phyloP scores from a whole-genome alignment of 2,797 vertebrate genomes.

The Rachycentron canadum region DNA sequence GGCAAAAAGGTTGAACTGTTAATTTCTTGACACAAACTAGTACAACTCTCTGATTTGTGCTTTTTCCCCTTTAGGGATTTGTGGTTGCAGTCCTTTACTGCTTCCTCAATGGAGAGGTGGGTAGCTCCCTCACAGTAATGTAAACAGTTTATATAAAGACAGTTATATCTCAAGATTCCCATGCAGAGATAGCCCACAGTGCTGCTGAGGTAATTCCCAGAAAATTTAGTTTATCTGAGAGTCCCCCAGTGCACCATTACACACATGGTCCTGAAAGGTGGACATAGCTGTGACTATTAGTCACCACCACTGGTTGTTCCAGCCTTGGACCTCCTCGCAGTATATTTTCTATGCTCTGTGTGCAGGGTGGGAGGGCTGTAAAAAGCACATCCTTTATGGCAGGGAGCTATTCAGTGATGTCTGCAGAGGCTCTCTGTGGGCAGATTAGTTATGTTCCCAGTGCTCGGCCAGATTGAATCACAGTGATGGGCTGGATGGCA shows the following conservation, averaged over 20 bases:
- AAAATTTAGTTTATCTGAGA: constrained; percentile 17
- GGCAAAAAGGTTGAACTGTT: constrained; percentile 2
- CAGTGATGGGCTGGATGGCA: constrained; percentile 59
- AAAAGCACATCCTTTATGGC: constrained; percentile 56
- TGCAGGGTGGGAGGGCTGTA: constrained; percentile 51
- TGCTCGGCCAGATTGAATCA: constrained; percentile 68
- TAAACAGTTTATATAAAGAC: constrained; percentile 55
- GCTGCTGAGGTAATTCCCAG: constrained; percentile 24
- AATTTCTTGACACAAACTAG: constrained; percentile 1
- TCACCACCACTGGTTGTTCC: constrained; percentile 40
- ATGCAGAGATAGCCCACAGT: constrained; percentile 4
- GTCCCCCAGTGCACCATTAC: constrained; percentile 20
- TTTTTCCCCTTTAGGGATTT: constrained; percentile 88
- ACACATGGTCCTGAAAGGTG: constrained; percentile 33
- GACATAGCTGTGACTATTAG: constrained; percentile 43
- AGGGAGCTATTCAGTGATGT: constrained; percentile 44
- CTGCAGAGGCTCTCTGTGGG: constrained; percentile 63
- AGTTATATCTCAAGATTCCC: constrained; percentile 23
- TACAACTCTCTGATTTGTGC: constrained; percentile 39
- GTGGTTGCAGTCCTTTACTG: constrained; percentile 97
- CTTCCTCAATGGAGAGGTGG: constrained; percentile 91
- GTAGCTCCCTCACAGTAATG: constrained; percentile 30
- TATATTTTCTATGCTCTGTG: constrained; percentile 51
- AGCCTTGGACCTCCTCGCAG: constrained; percentile 43
- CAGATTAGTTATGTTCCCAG: constrained; percentile 68